These are phyloP conservation scores for Sebastes schlegelii DNA, from an alignment of 2,113 vertebrate species.

Conservation along the genomic window DNA sequence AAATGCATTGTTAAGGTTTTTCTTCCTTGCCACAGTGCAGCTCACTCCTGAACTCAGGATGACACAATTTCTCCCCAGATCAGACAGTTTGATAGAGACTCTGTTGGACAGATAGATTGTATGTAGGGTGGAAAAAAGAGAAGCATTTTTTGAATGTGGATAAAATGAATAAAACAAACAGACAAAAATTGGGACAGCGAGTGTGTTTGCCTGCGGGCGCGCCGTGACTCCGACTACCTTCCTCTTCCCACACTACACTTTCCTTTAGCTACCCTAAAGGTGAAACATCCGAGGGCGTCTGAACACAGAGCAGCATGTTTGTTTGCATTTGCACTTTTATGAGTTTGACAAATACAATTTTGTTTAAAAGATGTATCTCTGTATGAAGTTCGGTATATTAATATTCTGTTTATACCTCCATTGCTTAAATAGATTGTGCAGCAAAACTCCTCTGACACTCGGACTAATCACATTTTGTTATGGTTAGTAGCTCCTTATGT, in stretches of 20 bases:
- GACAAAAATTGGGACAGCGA: conserved; percentile 62
- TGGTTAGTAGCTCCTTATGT: neutral
- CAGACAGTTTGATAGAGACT: conserved; percentile 55
- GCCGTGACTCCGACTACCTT: conserved; percentile 59
- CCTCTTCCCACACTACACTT: conserved; percentile 44
- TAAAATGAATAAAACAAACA: conserved; percentile 65
- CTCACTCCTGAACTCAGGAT: conserved; percentile 40
- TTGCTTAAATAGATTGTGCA: neutral
- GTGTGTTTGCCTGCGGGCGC: conserved; percentile 55
- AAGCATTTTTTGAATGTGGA: conserved; percentile 38
- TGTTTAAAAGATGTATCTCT: neutral
- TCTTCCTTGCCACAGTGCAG: neutral
- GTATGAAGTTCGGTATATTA: neutral
- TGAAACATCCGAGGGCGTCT: conserved; percentile 66
- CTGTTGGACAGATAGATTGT: conserved; percentile 51
- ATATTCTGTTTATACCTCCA: neutral
- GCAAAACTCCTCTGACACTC: neutral
- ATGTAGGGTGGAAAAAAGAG: conserved; percentile 16
- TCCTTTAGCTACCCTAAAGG: conserved; percentile 55
- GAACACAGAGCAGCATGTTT: conserved; percentile 29
- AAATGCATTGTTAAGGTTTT: conserved; percentile 37
- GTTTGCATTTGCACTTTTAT: conserved; percentile 6
- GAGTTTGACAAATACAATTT: neutral
- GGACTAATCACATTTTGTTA: neutral
- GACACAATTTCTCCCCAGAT: conserved; percentile 47